Base-by-base conservation (phyloP, 2,113 vertebrate genomes). In the Lepisosteus oculatus region DNA sequence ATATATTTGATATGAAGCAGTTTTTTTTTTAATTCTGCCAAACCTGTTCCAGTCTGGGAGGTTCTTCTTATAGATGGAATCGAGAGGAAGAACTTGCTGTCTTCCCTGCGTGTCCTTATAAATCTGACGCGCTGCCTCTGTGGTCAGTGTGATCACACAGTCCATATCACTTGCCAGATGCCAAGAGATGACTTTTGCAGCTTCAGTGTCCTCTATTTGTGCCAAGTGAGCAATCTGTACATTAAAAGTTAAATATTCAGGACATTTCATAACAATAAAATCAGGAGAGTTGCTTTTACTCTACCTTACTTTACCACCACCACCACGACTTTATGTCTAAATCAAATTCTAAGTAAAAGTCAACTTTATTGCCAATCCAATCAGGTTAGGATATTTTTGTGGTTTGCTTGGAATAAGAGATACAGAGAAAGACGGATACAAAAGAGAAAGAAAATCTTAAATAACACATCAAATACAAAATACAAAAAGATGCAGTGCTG, bases 151-250 rank as follows among this genome's bases (percentile, higher is more conserved):
- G 55, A 99, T 85, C 9, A 98, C 92, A 69, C 97, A 99, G 77
- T 98, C 94, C 94, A 99, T 97, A 82, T 98, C 94, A 2, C 94
- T 93, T 1, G 89, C 86, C 73, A 99, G 78, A 59, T 95, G 93
- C 97, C 97, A 99, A 54, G 97, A 98, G 81, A 99, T 91, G 3
- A 98, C 95, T 77, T 89, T 84, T 1, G 97, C 96, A 0, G 86
- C 94, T 66, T 87, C 88, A 0, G 95, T 87, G 54, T 98, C 93
- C 78, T 92, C 83, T 3, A 99, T 90, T 29, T 87, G 80, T 0
- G 96, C 97, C 77, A 98, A 81, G 76, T 97, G 95, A 68, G 93
- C 93, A 67, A 98, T 93, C 97, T 99, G 84, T 4, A 82, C 43
- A 71, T 56, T 64, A 55, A 76, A 74, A 29, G 47, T 51, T 51